Evolutionary conservation across 2,113 vertebrate genomes (phyloP).

Genomic region (Eupsittula cactorum): DNA sequence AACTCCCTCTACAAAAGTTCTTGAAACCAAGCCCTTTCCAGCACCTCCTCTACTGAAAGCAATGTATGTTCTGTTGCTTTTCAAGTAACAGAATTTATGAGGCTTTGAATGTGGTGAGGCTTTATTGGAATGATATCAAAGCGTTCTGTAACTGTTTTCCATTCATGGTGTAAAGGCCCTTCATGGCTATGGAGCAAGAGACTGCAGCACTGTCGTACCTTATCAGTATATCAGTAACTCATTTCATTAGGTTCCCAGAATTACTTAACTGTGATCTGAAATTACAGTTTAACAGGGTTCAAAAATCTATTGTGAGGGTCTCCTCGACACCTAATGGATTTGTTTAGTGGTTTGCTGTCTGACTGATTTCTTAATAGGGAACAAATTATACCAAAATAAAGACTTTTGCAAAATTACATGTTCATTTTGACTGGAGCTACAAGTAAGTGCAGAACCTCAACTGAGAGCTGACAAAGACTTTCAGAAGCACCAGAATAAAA

Average conservation of each 20-base stretch:
- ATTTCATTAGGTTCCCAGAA: not conserved
- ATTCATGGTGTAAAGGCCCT: not conserved
- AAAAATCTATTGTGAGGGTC: not conserved
- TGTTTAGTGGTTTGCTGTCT: not conserved
- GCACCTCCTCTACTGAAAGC: not conserved
- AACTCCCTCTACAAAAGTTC: not conserved
- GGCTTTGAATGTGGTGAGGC: not conserved
- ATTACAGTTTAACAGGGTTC: not conserved
- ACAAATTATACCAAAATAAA: not conserved
- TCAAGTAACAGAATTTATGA: slow-evolving; percentile 35
- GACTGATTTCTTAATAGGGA: not conserved
- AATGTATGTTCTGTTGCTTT: slow-evolving; percentile 4
- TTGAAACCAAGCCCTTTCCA: not conserved
- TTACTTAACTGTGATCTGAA: not conserved
- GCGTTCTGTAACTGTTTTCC: not conserved
- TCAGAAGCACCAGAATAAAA: not conserved
- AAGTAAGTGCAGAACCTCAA: not conserved
- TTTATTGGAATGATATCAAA: not conserved
- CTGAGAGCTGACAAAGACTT: not conserved
- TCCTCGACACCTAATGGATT: accelerated
- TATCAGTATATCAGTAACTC: not conserved
- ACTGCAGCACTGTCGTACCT: not conserved
- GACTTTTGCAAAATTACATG: not conserved
- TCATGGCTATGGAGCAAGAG: not conserved
- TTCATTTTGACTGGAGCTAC: not conserved